phyloP scores from a whole-genome alignment of 92 coral and sea anemone species.

The Epizoanthus ramosus region DNA sequence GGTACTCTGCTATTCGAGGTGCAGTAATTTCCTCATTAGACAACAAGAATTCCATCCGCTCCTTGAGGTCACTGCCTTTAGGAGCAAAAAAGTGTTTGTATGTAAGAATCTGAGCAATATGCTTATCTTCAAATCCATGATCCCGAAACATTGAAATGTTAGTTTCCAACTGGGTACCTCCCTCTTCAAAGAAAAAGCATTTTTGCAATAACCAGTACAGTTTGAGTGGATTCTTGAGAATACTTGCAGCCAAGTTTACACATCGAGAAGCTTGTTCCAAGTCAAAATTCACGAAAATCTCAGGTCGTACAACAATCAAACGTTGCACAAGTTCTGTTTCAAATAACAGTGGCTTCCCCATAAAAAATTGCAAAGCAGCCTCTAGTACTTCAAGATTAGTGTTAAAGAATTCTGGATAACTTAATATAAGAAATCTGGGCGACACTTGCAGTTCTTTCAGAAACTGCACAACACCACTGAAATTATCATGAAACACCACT shows the following conservation, averaged over 20 bases:
- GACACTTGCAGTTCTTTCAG: slow-evolving; percentile 84
- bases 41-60: slow-evolving; percentile 71
- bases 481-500: slow-evolving; percentile 71
- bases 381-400: slow-evolving; percentile 57
- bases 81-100: slow-evolving; percentile 80
- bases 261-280: slow-evolving; percentile 58
- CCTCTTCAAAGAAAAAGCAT: slow-evolving; percentile 81
- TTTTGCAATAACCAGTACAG: slow-evolving; percentile 81
- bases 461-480: slow-evolving; percentile 70
- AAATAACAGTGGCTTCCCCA: slow-evolving; percentile 80
- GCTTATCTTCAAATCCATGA: slow-evolving; percentile 73
- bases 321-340: slow-evolving; percentile 85
- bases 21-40: slow-evolving; percentile 68
- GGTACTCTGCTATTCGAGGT: slow-evolving; percentile 62
- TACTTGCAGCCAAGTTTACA: slow-evolving; percentile 68
- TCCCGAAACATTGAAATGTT: slow-evolving; percentile 68
- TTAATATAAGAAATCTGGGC: slow-evolving; percentile 74
- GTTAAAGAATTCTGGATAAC: slow-evolving; percentile 76
- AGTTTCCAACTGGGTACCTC: slow-evolving; percentile 65
- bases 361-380: slow-evolving; percentile 77
- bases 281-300: slow-evolving; percentile 83
- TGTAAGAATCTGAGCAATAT: slow-evolving; percentile 74
- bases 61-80: slow-evolving; percentile 67
- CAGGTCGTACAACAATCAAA: slow-evolving; percentile 78
- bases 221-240: slow-evolving; percentile 82